A percentile compares a stretch with the other conserved stretches of the same genome.
Conservation (phyloP, 2,113 vertebrate species). For the Phainopepla nitens region DNA sequence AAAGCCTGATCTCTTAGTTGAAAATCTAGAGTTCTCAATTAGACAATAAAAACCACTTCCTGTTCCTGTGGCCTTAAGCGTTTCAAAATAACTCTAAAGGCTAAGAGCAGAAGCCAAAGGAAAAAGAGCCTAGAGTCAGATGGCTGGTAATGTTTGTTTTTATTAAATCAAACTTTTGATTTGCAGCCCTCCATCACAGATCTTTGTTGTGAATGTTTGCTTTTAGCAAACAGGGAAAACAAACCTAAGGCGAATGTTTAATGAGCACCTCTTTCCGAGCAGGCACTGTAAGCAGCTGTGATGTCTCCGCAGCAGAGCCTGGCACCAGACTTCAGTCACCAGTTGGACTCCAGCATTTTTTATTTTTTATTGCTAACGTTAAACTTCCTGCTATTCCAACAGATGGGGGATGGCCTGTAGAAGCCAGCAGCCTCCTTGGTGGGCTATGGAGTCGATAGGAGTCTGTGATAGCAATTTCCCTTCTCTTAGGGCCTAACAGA, state of each 20-base stretch:
- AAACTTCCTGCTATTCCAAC: conserved; percentile 62
- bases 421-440: conserved; percentile 56
- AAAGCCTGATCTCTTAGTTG: not conserved
- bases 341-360: conserved; percentile 63
- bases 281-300: conserved; percentile 51
- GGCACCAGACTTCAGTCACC: conserved; percentile 56
- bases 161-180: conserved; percentile 13
- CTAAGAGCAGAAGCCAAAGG: not conserved
- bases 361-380: conserved; percentile 55
- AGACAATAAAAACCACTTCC: not conserved
- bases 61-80: not conserved
- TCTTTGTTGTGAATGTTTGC: not conserved
- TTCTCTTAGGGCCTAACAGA: conserved; percentile 31
- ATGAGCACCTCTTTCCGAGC: conserved; percentile 43
- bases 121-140: not conserved
- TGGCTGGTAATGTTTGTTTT: not conserved
- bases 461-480: conserved; percentile 47
- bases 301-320: conserved; percentile 32
- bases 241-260: conserved; percentile 60
- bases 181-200: not conserved
- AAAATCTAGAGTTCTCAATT: not conserved
- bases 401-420: conserved; percentile 54
- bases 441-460: conserved; percentile 37
- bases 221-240: conserved; percentile 26
- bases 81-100: not conserved